These are phyloP conservation scores for Sula dactylatra DNA, from an alignment of 2,113 vertebrate genomes.

Conservation along the genomic window DNA sequence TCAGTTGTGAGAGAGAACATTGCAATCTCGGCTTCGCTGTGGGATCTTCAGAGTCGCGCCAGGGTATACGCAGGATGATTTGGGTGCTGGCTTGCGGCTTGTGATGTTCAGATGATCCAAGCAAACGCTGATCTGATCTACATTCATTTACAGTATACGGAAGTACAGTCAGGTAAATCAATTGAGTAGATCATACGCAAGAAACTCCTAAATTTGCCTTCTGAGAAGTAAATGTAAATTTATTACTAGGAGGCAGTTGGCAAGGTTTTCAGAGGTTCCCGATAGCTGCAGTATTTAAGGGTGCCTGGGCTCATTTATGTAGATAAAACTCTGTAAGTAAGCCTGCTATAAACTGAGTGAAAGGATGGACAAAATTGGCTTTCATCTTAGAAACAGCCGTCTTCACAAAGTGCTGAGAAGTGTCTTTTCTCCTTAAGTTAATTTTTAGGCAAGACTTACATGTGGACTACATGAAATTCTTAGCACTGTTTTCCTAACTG, in stretches of 20 bases:
- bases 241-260: not conserved
- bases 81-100: not conserved
- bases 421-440: not conserved
- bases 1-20: not conserved
- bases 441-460: not conserved
- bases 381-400: not conserved
- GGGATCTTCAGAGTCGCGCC: not conserved
- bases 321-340: not conserved
- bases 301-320: not conserved
- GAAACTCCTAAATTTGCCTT: not conserved
- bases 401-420: not conserved
- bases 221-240: not conserved
- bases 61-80: not conserved
- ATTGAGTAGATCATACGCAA: not conserved
- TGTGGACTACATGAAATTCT: not conserved
- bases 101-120: not conserved
- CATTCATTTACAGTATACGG: not conserved
- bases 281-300: not conserved
- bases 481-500: not conserved
- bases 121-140: not conserved
- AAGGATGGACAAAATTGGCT: not conserved
- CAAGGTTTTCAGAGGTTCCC: not conserved
- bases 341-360: not conserved
- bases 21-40: not conserved
- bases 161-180: not conserved